phyloP scores from a whole-genome alignment of 2,888 invertebrate genomes.

The Argyresthia albistria region DNA sequence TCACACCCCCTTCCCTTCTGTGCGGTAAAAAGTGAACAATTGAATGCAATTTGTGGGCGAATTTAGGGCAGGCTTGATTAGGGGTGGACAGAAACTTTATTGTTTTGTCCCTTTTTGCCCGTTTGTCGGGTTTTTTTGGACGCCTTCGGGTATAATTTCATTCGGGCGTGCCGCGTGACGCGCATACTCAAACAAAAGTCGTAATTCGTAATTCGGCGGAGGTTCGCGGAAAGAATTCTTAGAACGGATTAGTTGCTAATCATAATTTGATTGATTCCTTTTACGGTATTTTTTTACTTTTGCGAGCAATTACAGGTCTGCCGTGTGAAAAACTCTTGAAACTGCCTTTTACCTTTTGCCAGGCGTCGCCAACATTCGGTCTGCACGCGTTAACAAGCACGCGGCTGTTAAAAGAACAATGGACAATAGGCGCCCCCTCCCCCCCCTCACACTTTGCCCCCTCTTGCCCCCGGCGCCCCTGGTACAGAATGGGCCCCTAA shows the following conservation, averaged over 20 bases:
- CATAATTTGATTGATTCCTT: no score
- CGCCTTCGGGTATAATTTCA: constrained; percentile 39
- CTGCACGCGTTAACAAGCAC: constrained; percentile 49
- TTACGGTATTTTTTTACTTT: background rate
- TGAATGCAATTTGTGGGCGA: constrained; percentile 70
- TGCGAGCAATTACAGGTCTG: background rate
- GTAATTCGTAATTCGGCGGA: constrained; percentile 15
- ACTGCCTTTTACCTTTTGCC: constrained; percentile 27
- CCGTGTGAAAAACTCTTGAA: background rate
- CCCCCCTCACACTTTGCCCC: constrained; percentile 8
- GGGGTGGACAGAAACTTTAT: constrained; percentile 34
- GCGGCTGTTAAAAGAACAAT: constrained; percentile 68
- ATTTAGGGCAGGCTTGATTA: constrained; percentile 64
- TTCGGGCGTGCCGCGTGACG: constrained; percentile 36
- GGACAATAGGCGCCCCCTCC: constrained; percentile 44
- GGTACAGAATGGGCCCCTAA: background rate
- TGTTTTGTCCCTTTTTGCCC: constrained; percentile 50
- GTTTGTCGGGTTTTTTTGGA: constrained; percentile 9
- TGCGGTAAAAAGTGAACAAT: constrained; percentile 70
- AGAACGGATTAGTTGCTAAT: background rate
- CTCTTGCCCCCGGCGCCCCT: background rate
- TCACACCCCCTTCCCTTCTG: constrained; percentile 35
- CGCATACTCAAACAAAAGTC: constrained; percentile 27
- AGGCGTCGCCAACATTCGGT: constrained; percentile 25
- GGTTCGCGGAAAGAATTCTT: constrained; percentile 14